phyloP scores from a whole-genome alignment of 2,797 vertebrate genomes.

The Sebastes alutus region DNA sequence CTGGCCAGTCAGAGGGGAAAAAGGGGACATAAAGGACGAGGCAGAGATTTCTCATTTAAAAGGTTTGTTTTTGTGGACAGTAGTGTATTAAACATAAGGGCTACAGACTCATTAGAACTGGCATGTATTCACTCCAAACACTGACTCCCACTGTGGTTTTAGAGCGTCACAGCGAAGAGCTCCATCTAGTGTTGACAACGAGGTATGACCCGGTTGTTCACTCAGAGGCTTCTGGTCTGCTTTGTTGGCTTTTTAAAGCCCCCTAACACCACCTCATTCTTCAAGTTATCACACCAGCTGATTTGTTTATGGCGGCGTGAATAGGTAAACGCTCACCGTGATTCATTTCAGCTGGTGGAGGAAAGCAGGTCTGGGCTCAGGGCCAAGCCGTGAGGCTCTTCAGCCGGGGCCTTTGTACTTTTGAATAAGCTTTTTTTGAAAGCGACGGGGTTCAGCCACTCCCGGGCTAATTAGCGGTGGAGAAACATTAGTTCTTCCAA shows the following conservation, averaged over 20 bases:
- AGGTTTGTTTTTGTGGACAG: background rate
- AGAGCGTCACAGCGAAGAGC: slow-evolving; percentile 40
- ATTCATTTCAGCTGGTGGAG: slow-evolving; percentile 6
- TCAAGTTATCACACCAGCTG: background rate
- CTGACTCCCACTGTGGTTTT: background rate
- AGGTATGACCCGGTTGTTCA: background rate
- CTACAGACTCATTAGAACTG: background rate
- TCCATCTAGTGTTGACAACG: slow-evolving; percentile 59
- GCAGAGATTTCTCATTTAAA: background rate
- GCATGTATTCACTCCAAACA: background rate
- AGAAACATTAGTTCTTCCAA: slow-evolving; percentile 35
- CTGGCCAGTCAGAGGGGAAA: slow-evolving; percentile 6
- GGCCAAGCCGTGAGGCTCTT: slow-evolving; percentile 14
- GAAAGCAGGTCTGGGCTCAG: slow-evolving; percentile 11
- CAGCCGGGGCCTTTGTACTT: slow-evolving; percentile 25
- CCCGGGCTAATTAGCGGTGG: slow-evolving; percentile 40
- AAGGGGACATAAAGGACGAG: background rate
- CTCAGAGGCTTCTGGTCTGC: background rate
- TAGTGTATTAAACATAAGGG: background rate
- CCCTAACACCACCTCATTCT: background rate
- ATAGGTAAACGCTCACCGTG: slow-evolving; percentile 13
- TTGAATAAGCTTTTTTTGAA: slow-evolving; percentile 20
- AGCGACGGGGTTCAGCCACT: slow-evolving; percentile 19
- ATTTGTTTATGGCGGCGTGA: slow-evolving; percentile 25
- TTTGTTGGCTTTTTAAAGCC: background rate